phyloP scores from a whole-genome alignment of 2,888 invertebrate genomes.

The Incurvaria masculella region DNA sequence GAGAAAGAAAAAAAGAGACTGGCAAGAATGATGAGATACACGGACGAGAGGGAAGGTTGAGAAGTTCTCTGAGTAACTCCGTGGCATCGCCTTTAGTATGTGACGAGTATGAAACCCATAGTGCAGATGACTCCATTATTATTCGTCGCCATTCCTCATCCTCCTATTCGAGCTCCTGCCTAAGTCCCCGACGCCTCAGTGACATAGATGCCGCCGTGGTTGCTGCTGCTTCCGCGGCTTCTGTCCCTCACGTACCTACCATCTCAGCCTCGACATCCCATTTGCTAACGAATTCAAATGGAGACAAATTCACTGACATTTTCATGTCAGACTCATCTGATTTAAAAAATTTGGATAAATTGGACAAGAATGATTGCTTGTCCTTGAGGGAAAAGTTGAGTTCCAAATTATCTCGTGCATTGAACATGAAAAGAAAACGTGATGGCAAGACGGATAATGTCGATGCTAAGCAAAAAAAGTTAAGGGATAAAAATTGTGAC shows the following conservation, averaged over 20 bases:
- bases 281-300: constrained; percentile 15
- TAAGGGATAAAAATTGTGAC: neutral
- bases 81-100: constrained; percentile 56
- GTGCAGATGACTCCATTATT: constrained; percentile 76
- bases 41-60: constrained; percentile 35
- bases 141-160: constrained; percentile 81
- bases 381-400: constrained; percentile 47
- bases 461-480: constrained; percentile 33
- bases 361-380: constrained; percentile 43
- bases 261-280: constrained; percentile 11
- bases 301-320: constrained; percentile 12
- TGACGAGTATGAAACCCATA: constrained; percentile 59
- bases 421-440: constrained; percentile 41
- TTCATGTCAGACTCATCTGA: constrained; percentile 25
- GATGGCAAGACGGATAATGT: constrained; percentile 35
- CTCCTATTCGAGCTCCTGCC: constrained; percentile 71
- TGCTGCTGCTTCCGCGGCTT: too few relatives aligned
- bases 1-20: constrained; percentile 48
- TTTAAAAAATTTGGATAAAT: constrained; percentile 26
- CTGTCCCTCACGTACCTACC: too few relatives aligned
- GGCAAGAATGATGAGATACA: constrained; percentile 34
- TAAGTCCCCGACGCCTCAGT: constrained; percentile 62
- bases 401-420: constrained; percentile 39
- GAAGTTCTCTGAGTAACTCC: constrained; percentile 36
- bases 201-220: constrained; percentile 35